Evolutionary conservation across 2,797 vertebrate genomes (phyloP).

Genomic region (Orientallactaga sibirica): DNA sequence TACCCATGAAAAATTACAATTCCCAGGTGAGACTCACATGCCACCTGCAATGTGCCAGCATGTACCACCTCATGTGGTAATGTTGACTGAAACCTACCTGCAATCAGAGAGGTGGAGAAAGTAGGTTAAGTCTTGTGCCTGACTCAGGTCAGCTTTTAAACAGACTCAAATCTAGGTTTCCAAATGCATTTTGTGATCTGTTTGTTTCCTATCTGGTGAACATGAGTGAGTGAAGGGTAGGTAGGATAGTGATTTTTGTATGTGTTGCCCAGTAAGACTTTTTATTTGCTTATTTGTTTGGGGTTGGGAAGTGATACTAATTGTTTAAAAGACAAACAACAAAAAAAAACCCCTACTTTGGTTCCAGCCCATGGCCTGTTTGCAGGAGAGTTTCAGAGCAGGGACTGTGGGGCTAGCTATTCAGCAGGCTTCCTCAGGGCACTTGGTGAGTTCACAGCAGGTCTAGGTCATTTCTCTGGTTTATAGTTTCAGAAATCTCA

Average conservation of each 20-base stretch:
- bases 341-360: neutral
- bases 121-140: neutral
- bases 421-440: neutral
- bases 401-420: neutral
- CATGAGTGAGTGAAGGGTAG: neutral
- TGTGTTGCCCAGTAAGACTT: constrained; percentile 15
- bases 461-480: neutral
- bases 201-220: constrained; percentile 19
- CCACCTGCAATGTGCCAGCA: neutral
- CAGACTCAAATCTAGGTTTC: neutral
- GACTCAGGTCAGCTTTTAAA: neutral
- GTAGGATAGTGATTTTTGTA: neutral
- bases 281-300: neutral
- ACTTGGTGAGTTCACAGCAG: neutral
- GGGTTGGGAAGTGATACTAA: neutral
- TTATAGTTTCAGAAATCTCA: constrained; percentile 47
- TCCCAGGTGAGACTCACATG: neutral
- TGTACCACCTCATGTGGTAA: neutral
- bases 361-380: neutral
- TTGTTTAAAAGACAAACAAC: constrained; percentile 53
- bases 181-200: neutral
- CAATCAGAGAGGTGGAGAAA: neutral
- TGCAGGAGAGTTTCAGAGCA: neutral
- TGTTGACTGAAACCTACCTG: neutral
- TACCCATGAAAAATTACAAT: neutral